Conservation (phyloP, 2,113 vertebrate species). For the Dipodomys ordii region DNA sequence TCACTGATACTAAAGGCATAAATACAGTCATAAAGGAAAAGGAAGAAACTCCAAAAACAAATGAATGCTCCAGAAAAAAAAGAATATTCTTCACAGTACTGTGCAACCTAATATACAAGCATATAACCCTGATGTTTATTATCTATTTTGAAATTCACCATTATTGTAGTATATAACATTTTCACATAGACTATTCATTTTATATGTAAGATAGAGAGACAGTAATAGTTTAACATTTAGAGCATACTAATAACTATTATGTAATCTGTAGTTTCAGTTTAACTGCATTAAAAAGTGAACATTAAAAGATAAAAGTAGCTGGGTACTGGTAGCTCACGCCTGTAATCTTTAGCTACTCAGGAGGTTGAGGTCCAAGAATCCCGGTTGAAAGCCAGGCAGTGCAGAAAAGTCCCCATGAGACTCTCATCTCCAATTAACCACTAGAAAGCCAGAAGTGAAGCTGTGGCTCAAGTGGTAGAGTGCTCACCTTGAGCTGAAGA, state of each 20-base stretch:
- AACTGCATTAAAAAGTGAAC: slow-evolving; percentile 66
- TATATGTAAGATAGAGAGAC: neutral
- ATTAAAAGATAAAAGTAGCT: slow-evolving; percentile 65
- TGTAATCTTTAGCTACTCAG: too few relatives aligned
- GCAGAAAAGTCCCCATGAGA: too few relatives aligned
- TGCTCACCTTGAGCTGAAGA: too few relatives aligned
- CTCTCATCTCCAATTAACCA: too few relatives aligned
- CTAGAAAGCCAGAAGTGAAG: too few relatives aligned
- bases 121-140: neutral
- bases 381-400: too few relatives aligned
- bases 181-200: slow-evolving; percentile 50
- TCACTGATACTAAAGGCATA: slow-evolving; percentile 3
- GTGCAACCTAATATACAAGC: slow-evolving; percentile 9
- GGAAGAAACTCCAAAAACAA: neutral
- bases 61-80: neutral
- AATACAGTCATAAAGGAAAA: slow-evolving; percentile 37
- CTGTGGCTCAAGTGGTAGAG: too few relatives aligned
- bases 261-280: slow-evolving; percentile 47
- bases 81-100: neutral
- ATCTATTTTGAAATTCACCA: slow-evolving; percentile 53
- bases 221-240: neutral
- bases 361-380: too few relatives aligned
- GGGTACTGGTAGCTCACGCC: too few relatives aligned
- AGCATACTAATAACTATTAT: slow-evolving; percentile 32
- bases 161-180: slow-evolving; percentile 46